A percentile compares a stretch with the other conserved stretches of the same genome.
Evolutionary conservation across 2,113 vertebrate species (phyloP).

Genomic region (Circaetus cinerascens): DNA sequence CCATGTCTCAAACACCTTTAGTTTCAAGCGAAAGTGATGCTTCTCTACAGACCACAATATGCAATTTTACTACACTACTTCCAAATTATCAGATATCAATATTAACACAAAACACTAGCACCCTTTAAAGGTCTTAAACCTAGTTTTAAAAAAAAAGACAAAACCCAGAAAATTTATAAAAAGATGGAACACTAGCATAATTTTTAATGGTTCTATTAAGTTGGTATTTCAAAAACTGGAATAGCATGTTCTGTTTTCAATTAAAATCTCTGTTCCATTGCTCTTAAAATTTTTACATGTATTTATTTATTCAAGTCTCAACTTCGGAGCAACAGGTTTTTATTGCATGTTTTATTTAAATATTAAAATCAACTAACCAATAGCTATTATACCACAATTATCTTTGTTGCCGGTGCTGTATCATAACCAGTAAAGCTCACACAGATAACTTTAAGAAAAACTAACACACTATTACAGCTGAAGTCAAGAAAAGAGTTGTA

Average conservation of each 20-base stretch:
- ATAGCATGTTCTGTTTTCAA: background rate
- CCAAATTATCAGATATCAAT: background rate
- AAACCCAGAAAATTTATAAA: background rate
- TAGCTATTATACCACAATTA: background rate
- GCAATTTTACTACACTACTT: background rate
- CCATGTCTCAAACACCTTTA: background rate
- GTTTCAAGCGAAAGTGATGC: background rate
- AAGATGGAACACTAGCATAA: rapidly evolving
- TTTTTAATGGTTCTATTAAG: background rate
- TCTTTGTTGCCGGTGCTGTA: background rate
- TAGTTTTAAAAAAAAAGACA: background rate
- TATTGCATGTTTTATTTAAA: background rate
- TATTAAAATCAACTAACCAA: background rate
- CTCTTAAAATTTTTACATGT: background rate
- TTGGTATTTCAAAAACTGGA: background rate
- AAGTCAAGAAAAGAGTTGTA: background rate
- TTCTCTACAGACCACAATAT: background rate
- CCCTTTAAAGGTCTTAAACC: background rate
- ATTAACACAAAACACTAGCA: background rate
- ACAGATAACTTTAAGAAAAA: background rate
- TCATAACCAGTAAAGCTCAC: background rate
- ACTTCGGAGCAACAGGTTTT: background rate
- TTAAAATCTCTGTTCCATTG: background rate
- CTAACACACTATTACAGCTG: background rate
- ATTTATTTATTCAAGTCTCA: background rate